Percentiles rank a stretch among this genome's conserved stretches.
phyloP scores from a whole-genome alignment of 1,140 invertebrate genomes.

The Nebria ingens region DNA sequence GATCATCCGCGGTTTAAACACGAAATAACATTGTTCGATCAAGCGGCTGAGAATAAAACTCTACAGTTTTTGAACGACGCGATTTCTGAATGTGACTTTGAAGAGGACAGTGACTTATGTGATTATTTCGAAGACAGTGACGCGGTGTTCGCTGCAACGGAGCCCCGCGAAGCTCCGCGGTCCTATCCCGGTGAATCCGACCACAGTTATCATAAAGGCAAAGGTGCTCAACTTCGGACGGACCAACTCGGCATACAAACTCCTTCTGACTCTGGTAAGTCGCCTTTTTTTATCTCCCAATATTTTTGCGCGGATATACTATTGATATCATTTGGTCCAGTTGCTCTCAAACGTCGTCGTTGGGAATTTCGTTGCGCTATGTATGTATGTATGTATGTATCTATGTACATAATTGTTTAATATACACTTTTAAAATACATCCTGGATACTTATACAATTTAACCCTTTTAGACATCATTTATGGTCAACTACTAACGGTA shows the following conservation, averaged over 20 bases:
- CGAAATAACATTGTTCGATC: constrained; percentile 29
- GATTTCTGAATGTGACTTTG: constrained; percentile 22
- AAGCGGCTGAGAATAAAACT: constrained; percentile 22
- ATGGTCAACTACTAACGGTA: too few relatives aligned
- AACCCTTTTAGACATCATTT: too few relatives aligned
- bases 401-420: too few relatives aligned
- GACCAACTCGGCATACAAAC: constrained; percentile 63
- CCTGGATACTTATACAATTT: too few relatives aligned
- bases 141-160: constrained; percentile 22
- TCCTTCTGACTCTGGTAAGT: constrained; percentile 78
- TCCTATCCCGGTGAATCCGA: constrained; percentile 36
- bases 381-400: too few relatives aligned
- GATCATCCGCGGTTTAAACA: constrained; percentile 28
- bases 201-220: constrained; percentile 58
- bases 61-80: constrained; percentile 23
- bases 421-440: too few relatives aligned
- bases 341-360: too few relatives aligned
- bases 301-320: constrained; percentile 12
- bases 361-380: too few relatives aligned
- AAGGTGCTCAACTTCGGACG: constrained; percentile 38
- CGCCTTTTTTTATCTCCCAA: constrained; percentile 19
- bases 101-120: constrained; percentile 23
- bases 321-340: too few relatives aligned
- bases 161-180: constrained; percentile 23
- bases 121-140: constrained; percentile 20